Conservation (phyloP, 2,113 vertebrate genomes). For the Taurulus bubalis region DNA sequence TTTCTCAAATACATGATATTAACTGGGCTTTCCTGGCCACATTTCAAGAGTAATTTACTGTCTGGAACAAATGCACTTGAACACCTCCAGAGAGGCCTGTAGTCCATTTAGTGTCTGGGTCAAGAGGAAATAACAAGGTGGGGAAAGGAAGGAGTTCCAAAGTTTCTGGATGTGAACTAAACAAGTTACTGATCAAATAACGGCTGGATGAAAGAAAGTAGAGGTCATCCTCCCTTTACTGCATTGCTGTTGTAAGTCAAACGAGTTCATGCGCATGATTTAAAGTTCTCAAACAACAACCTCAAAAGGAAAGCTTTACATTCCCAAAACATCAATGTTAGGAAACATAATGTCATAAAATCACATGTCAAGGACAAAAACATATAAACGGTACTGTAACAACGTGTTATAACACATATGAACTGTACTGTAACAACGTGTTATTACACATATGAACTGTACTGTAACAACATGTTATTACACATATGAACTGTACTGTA, state of each 20-base stretch:
- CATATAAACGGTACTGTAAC: too few relatives aligned
- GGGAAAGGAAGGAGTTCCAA: constrained; percentile 16
- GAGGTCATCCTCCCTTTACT: constrained; percentile 6
- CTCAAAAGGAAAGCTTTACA: too few relatives aligned
- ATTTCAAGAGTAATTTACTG: constrained; percentile 18
- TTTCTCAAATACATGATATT: neutral
- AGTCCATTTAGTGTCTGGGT: constrained; percentile 58
- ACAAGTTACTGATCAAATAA: neutral
- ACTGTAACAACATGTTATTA: too few relatives aligned
- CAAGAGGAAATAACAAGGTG: constrained; percentile 50
- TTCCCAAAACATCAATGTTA: too few relatives aligned
- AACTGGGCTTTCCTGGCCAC: neutral
- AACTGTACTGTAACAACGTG: too few relatives aligned
- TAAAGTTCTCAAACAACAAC: too few relatives aligned
- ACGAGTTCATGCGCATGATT: neutral
- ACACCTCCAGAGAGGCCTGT: constrained; percentile 21
- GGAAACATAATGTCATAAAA: too few relatives aligned
- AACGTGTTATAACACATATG: too few relatives aligned
- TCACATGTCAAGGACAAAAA: too few relatives aligned
- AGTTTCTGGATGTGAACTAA: constrained; percentile 25
- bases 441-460: too few relatives aligned
- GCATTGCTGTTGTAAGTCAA: neutral
- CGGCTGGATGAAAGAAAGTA: too few relatives aligned
- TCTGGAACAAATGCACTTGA: constrained; percentile 4
- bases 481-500: too few relatives aligned